phyloP scores from a whole-genome alignment of 2,113 vertebrate species.

The Peromyscus maniculatus region DNA sequence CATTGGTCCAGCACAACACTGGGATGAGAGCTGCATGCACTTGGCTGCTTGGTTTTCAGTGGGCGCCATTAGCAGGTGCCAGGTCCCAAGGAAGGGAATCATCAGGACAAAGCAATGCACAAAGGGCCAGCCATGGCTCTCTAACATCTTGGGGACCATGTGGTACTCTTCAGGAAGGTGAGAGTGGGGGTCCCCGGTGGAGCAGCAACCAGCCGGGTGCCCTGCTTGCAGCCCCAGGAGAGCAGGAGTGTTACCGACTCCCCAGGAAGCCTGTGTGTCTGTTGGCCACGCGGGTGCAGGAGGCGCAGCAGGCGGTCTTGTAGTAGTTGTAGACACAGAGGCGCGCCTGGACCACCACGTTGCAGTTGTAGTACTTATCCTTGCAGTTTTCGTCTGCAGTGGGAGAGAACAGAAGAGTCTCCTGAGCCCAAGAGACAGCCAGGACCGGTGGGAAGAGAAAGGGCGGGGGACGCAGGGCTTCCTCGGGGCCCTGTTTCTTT shows the following conservation, averaged over 20 bases:
- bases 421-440: background rate
- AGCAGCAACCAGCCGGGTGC: constrained; percentile 27
- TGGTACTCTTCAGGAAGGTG: constrained; percentile 56
- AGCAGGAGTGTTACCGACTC: constrained; percentile 89
- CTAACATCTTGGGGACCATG: constrained; percentile 73
- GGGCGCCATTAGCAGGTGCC: constrained; percentile 56
- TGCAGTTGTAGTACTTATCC: constrained; percentile 98
- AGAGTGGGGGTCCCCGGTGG: constrained; percentile 20
- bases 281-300: constrained; percentile 91
- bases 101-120: constrained; percentile 47
- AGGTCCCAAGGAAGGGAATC: constrained; percentile 57
- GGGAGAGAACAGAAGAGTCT: background rate
- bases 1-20: background rate
- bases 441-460: rapidly evolving
- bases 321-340: constrained; percentile 98
- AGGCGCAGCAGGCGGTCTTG: constrained; percentile 94
- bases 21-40: background rate
- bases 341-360: constrained; percentile 97
- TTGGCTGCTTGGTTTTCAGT: constrained; percentile 25
- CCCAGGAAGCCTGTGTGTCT: constrained; percentile 88
- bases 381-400: constrained; percentile 94
- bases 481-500: rapidly evolving
- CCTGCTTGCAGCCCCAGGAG: constrained; percentile 9
- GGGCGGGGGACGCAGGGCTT: rapidly evolving
- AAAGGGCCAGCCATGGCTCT: constrained; percentile 65